A percentile compares a stretch with the other conserved stretches of the same genome.
Conservation (phyloP, 2,113 vertebrate species). For the Oenanthe melanoleuca region DNA sequence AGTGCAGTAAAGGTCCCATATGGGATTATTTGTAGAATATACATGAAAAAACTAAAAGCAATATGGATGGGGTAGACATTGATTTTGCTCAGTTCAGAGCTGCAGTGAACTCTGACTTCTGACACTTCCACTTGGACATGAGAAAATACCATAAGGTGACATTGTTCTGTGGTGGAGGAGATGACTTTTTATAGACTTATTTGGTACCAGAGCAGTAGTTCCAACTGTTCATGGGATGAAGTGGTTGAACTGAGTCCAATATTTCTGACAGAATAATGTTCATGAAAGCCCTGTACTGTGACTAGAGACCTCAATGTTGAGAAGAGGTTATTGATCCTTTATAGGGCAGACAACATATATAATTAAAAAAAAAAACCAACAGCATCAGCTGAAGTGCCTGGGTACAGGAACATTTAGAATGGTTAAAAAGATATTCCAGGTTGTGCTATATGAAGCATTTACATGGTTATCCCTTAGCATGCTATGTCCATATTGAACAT, state of each 20-base stretch:
- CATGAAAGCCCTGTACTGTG: background rate
- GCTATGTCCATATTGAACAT: background rate
- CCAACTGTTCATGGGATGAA: background rate
- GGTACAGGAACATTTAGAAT: background rate
- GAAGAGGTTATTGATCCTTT: background rate
- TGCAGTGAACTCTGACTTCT: background rate
- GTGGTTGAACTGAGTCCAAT: background rate
- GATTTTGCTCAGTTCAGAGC: background rate
- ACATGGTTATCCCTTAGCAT: background rate
- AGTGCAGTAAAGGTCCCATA: background rate
- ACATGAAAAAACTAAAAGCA: background rate
- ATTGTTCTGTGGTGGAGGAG: accelerated
- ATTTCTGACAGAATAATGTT: background rate
- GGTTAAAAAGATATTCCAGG: background rate
- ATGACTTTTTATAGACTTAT: background rate
- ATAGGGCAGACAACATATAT: background rate
- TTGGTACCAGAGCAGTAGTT: background rate
- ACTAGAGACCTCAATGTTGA: background rate
- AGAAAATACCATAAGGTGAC: accelerated
- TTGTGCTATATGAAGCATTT: background rate
- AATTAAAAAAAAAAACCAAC: background rate
- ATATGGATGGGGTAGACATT: background rate
- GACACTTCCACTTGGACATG: background rate
- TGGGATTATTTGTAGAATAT: background rate
- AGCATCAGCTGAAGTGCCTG: too few relatives aligned